A percentile compares a stretch with the other conserved stretches of the same genome.
These are phyloP conservation scores for Tachyglossus aculeatus DNA, from an alignment of 2,797 vertebrate genomes.

Conservation along the genomic window DNA sequence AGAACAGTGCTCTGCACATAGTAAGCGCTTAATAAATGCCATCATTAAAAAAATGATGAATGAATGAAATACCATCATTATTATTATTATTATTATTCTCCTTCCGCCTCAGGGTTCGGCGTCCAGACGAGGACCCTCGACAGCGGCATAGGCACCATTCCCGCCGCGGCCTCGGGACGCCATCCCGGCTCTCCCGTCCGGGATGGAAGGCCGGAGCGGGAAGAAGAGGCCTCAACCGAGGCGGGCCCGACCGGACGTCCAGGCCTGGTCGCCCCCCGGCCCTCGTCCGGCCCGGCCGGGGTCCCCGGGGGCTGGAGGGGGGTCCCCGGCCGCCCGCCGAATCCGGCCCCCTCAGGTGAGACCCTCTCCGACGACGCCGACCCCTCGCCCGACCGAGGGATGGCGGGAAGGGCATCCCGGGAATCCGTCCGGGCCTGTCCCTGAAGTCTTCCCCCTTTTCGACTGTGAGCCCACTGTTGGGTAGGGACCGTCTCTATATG, in stretches of 20 bases:
- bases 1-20: too few relatives aligned
- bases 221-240: slow-evolving; percentile 85
- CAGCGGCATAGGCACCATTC: slow-evolving; percentile 94
- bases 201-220: slow-evolving; percentile 79
- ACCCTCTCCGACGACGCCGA: too few relatives aligned
- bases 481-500: too few relatives aligned
- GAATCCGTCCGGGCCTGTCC: too few relatives aligned
- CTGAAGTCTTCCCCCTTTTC: too few relatives aligned
- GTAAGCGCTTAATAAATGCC: too few relatives aligned
- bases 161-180: slow-evolving; percentile 85
- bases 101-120: slow-evolving; percentile 82
- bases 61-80: too few relatives aligned
- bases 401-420: too few relatives aligned
- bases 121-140: slow-evolving; percentile 94
- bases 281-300: slow-evolving; percentile 79
- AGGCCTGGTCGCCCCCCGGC: slow-evolving; percentile 76
- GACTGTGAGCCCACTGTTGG: too few relatives aligned
- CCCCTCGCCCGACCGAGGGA: too few relatives aligned
- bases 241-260: slow-evolving; percentile 65
- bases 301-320: slow-evolving; percentile 63
- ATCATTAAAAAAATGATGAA: too few relatives aligned
- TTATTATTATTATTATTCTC: too few relatives aligned
- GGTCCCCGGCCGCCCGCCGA: slow-evolving; percentile 80
- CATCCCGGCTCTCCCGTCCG: slow-evolving; percentile 68
- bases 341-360: slow-evolving; percentile 81